Percentiles rank a stretch among this genome's conserved stretches.
These are phyloP conservation scores for Notarius quadriscutis DNA, from an alignment of 2,113 vertebrate genomes.

Conservation along the genomic window DNA sequence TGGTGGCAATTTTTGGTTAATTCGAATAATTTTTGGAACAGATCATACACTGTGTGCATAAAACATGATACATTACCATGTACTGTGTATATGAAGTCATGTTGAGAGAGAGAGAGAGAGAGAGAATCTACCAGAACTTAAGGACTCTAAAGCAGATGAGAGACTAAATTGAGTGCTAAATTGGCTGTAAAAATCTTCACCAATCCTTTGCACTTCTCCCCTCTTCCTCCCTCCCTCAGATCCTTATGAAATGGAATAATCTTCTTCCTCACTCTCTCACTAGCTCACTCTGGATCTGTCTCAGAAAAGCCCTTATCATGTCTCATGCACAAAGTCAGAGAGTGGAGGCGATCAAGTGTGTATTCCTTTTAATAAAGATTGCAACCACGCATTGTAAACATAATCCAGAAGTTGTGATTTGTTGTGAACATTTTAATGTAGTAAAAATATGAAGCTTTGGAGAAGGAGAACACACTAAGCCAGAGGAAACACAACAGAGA, in stretches of 20 bases:
- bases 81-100: neutral
- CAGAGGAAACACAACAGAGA: neutral
- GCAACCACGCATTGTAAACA: neutral
- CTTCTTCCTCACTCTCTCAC: constrained; percentile 52
- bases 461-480: constrained; percentile 27
- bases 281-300: constrained; percentile 53
- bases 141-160: constrained; percentile 61
- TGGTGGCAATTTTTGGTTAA: no score
- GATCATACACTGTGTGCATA: neutral
- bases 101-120: neutral
- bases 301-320: constrained; percentile 49
- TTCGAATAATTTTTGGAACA: no score
- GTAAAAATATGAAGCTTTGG: neutral
- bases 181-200: constrained; percentile 59
- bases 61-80: neutral
- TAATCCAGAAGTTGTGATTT: neutral
- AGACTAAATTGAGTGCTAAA: constrained; percentile 59
- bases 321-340: neutral
- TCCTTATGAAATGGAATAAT: constrained; percentile 67
- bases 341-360: neutral
- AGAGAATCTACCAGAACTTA: constrained; percentile 6
- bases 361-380: neutral
- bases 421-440: neutral
- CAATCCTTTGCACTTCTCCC: constrained; percentile 44
- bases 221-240: constrained; percentile 53